Conservation (phyloP, 2,888 invertebrate genomes). For the Nematopogon swammerdamellus region DNA sequence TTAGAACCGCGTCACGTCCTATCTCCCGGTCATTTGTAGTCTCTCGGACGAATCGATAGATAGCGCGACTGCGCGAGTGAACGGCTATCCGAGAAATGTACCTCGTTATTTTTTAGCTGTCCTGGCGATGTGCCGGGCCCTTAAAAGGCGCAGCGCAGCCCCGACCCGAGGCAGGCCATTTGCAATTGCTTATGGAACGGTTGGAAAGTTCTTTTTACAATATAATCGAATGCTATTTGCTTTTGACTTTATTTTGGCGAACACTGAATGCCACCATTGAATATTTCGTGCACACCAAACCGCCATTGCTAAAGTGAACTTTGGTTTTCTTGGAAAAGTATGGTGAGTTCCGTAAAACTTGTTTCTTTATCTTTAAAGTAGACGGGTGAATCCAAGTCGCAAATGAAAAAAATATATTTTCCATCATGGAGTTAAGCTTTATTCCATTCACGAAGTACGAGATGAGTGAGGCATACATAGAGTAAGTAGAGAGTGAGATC, state of each 20-base stretch:
- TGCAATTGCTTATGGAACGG: conserved; percentile 55
- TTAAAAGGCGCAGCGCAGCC: conserved; percentile 45
- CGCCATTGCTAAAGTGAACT: too few relatives aligned
- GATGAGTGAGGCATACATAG: too few relatives aligned
- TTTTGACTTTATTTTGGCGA: neutral
- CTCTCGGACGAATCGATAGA: conserved; percentile 29
- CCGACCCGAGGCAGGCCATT: conserved; percentile 45
- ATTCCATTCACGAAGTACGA: too few relatives aligned
- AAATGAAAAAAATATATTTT: too few relatives aligned
- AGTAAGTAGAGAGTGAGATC: too few relatives aligned
- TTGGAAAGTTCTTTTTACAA: conserved; percentile 50
- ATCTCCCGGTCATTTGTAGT: conserved; percentile 26
- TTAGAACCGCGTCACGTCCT: conserved; percentile 26
- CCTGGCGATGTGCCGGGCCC: conserved; percentile 42
- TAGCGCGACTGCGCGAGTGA: conserved; percentile 28
- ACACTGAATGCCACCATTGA: too few relatives aligned
- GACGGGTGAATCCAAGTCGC: too few relatives aligned
- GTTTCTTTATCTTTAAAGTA: too few relatives aligned
- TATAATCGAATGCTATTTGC: conserved; percentile 28
- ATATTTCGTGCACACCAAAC: too few relatives aligned
- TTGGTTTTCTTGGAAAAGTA: too few relatives aligned
- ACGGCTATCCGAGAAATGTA: conserved; percentile 36
- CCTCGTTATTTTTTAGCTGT: conserved; percentile 41
- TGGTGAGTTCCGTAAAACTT: too few relatives aligned
- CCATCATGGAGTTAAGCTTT: too few relatives aligned